Conservation (phyloP, 2,113 vertebrate genomes). For the Ophthalmolycus amberensis region DNA sequence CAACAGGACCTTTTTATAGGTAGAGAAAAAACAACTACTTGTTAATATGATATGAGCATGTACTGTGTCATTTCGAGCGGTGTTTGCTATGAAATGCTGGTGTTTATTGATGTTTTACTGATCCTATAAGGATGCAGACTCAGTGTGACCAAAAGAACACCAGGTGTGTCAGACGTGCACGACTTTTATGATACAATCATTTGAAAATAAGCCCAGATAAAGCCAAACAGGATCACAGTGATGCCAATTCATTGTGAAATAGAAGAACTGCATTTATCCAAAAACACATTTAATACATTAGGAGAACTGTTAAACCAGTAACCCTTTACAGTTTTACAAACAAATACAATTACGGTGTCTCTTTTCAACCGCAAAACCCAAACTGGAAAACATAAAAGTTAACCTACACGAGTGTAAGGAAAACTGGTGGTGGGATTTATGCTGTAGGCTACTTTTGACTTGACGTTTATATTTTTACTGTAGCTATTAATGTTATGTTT, state of each 20-base stretch:
- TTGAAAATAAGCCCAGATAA: neutral
- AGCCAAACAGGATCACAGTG: neutral
- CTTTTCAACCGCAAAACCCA: neutral
- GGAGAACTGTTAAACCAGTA: neutral
- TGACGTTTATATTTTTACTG: neutral
- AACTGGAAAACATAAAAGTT: neutral
- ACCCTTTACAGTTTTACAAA: neutral
- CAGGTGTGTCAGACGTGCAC: neutral
- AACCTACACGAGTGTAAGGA: too few species aligned
- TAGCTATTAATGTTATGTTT: too few species aligned
- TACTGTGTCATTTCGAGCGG: slow-evolving; percentile 11
- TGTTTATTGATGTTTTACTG: slow-evolving; percentile 44
- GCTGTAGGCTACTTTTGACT: neutral
- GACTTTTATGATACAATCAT: neutral
- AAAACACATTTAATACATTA: neutral
- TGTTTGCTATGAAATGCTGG: slow-evolving; percentile 27
- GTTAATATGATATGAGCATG: slow-evolving; percentile 6
- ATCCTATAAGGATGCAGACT: slow-evolving; percentile 37
- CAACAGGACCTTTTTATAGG: neutral
- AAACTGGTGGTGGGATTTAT: neutral
- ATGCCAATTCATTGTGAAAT: neutral
- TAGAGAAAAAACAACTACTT: neutral
- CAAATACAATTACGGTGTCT: neutral
- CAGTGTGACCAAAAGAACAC: slow-evolving; percentile 24
- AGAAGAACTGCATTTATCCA: neutral